Conservation (phyloP, 2,113 vertebrate species). For the Calyptomena viridis region DNA sequence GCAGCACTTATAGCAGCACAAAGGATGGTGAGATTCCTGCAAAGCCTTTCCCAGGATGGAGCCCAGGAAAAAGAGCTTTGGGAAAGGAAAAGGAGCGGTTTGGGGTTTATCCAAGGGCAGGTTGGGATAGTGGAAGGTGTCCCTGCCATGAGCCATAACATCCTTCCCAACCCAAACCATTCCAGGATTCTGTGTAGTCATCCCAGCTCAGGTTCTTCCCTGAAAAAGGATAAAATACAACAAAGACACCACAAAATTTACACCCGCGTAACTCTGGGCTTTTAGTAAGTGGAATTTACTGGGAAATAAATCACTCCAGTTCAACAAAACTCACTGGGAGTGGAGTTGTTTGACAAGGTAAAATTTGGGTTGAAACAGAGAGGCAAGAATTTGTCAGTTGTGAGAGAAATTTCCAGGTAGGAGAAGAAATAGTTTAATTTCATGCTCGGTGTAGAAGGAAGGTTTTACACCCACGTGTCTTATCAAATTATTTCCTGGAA, state of each 20-base stretch:
- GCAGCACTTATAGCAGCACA: constrained; percentile 94
- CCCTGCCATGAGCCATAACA: not conserved
- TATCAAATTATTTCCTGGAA: constrained; percentile 9
- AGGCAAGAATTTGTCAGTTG: not conserved
- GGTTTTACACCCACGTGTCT: not conserved
- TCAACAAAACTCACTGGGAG: not conserved
- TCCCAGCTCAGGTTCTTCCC: not conserved
- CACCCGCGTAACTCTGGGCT: not conserved
- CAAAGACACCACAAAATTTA: not conserved
- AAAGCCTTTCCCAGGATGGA: not conserved
- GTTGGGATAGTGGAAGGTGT: not conserved
- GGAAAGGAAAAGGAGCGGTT: accelerated
- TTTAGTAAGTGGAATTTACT: not conserved
- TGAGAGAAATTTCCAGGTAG: constrained; percentile 11
- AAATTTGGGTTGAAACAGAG: not conserved
- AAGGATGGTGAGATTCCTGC: constrained; percentile 84
- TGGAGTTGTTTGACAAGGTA: not conserved
- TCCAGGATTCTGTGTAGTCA: not conserved
- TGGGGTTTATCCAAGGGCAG: not conserved
- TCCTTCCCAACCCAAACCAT: not conserved
- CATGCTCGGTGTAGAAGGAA: not conserved
- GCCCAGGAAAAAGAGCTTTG: not conserved
- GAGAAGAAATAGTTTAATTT: constrained; percentile 30
- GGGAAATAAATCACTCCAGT: not conserved
- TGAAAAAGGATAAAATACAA: not conserved